These are phyloP conservation scores for Antechinus flavipes DNA, from an alignment of 2,113 vertebrate genomes.

Conservation along the genomic window DNA sequence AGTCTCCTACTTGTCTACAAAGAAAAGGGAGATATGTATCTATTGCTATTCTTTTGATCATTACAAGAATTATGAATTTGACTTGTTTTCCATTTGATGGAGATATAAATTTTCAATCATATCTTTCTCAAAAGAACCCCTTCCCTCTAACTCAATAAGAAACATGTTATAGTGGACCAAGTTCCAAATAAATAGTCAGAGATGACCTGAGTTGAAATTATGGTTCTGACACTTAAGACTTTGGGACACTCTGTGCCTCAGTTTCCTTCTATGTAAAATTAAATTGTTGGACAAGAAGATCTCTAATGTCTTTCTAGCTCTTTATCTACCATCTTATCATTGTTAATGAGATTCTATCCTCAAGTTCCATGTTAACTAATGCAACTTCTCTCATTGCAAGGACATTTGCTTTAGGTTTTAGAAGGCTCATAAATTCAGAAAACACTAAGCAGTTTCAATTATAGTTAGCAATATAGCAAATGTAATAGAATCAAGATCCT, in stretches of 20 bases:
- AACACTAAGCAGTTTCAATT: background rate
- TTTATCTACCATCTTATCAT: constrained; percentile 27
- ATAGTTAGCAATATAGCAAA: constrained; percentile 1
- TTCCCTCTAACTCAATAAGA: background rate
- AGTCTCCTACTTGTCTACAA: background rate
- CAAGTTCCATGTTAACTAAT: background rate
- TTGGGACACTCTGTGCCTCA: background rate
- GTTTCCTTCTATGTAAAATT: background rate
- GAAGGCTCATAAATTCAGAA: constrained; percentile 9
- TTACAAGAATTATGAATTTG: background rate
- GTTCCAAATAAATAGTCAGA: background rate
- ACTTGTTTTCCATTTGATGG: background rate
- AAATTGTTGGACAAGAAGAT: background rate
- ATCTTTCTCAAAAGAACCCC: background rate
- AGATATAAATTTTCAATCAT: background rate
- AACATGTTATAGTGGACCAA: background rate
- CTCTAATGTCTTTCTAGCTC: background rate
- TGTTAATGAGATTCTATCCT: background rate
- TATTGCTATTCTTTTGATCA: background rate
- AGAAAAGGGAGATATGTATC: background rate
- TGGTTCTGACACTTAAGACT: background rate
- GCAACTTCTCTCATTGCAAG: background rate
- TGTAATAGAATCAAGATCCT: constrained; percentile 14
- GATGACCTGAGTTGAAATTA: background rate
- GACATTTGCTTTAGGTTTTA: background rate